Conservation (phyloP, 2,888 invertebrate genomes). For the Agrilus mali region DNA sequence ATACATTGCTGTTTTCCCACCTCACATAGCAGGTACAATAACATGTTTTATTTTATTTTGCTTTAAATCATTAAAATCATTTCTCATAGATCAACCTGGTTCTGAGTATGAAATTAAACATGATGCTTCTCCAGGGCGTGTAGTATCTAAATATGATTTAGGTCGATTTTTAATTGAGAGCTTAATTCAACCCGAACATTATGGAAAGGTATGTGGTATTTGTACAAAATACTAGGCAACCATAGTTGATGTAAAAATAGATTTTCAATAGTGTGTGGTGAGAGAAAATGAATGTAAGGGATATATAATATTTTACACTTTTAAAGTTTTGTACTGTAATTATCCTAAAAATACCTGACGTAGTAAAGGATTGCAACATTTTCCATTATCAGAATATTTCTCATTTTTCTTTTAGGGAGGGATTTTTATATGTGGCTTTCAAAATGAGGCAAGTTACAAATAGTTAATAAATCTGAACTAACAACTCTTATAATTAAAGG, state of each 20-base stretch:
- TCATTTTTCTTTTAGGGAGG: too few species aligned
- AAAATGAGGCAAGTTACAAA: too few species aligned
- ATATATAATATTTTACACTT: background rate
- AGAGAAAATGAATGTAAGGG: background rate
- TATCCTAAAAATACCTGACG: background rate
- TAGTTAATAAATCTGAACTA: too few species aligned
- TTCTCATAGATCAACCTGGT: constrained; percentile 49
- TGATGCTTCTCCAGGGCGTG: constrained; percentile 52
- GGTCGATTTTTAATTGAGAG: constrained; percentile 64
- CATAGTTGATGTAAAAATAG: background rate
- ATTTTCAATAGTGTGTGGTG: background rate
- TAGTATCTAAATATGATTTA: constrained; percentile 64
- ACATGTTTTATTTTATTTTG: background rate
- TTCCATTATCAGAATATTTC: too few species aligned
- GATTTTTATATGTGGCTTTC: too few species aligned
- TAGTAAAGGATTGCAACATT: background rate
- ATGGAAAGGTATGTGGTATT: constrained; percentile 51
- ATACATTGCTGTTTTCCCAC: constrained; percentile 67
- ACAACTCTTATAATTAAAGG: too few species aligned
- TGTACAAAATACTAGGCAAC: constrained; percentile 30
- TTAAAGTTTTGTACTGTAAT: background rate
- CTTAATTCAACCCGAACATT: constrained; percentile 55
- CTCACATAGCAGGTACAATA: constrained; percentile 59
- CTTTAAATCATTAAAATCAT: constrained; percentile 1
- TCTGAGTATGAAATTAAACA: constrained; percentile 46